Conservation (phyloP, 2,113 vertebrate genomes). For the Atrichornis clamosus region DNA sequence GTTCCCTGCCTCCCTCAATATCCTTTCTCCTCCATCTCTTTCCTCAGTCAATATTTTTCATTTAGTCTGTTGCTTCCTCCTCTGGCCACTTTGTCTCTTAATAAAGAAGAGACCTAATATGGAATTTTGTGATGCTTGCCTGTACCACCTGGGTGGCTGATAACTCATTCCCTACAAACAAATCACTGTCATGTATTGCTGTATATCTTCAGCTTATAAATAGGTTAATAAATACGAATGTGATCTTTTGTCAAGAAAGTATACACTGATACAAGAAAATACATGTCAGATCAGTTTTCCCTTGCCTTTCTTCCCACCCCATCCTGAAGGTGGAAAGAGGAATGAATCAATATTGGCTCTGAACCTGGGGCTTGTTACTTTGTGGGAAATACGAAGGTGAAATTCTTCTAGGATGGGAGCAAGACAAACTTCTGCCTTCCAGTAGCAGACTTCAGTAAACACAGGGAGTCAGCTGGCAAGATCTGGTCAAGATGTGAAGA, state of each 20-base stretch:
- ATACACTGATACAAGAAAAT: neutral
- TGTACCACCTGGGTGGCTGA: neutral
- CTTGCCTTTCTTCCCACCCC: neutral
- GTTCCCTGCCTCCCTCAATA: neutral
- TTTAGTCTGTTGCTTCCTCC: neutral
- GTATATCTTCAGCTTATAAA: neutral
- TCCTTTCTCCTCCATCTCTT: neutral
- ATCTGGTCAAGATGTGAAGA: neutral
- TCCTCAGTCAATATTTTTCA: conserved; percentile 10
- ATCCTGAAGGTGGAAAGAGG: neutral
- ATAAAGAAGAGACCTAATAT: neutral
- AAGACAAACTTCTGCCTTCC: neutral
- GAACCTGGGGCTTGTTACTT: neutral
- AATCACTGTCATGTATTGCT: neutral
- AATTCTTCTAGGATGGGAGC: neutral
- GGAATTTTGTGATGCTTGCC: neutral
- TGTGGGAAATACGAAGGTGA: neutral
- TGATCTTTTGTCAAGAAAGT: neutral
- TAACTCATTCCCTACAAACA: neutral
- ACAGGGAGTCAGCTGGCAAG: neutral
- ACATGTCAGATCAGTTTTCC: neutral
- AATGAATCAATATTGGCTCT: neutral
- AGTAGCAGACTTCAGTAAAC: neutral
- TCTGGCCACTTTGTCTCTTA: neutral
- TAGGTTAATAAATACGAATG: neutral